A percentile compares a stretch with the other conserved stretches of the same genome.
Evolutionary conservation across 2,888 invertebrate genomes (phyloP).

Genomic region (Drosophila parthenogenetica): DNA sequence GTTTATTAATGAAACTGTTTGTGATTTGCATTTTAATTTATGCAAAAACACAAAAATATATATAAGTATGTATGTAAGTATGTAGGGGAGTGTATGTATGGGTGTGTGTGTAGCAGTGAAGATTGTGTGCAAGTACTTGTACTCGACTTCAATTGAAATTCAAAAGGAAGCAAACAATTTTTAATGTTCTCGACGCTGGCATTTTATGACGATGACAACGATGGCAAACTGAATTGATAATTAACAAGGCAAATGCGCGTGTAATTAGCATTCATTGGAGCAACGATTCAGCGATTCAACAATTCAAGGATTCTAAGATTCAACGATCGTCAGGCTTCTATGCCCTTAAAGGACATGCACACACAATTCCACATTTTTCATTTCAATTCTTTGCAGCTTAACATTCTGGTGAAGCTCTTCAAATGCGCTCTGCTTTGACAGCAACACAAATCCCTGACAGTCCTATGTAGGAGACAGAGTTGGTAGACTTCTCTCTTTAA

Average conservation of each 20-base stretch:
- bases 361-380: conserved; percentile 16
- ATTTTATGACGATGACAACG: conserved; percentile 74
- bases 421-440: conserved; percentile 32
- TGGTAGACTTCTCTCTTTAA: not conserved
- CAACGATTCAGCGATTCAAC: conserved; percentile 25
- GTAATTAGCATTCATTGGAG: conserved; percentile 80
- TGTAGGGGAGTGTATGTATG: conserved; percentile 25
- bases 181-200: conserved; percentile 69
- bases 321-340: conserved; percentile 11
- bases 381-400: conserved; percentile 14
- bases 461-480: not conserved
- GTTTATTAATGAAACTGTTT: conserved; percentile 83
- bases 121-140: conserved; percentile 7
- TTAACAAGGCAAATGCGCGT: conserved; percentile 81
- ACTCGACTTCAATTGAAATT: conserved; percentile 70
- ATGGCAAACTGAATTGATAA: conserved; percentile 79
- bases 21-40: conserved; percentile 83
- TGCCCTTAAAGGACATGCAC: conserved; percentile 15
- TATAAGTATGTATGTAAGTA: conserved; percentile 27
- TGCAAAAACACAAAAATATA: conserved; percentile 71
- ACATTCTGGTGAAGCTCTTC: conserved; percentile 11
- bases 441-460: conserved; percentile 44
- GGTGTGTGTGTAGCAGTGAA: conserved; percentile 9
- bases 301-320: no score
- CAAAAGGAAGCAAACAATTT: conserved; percentile 75